Evolutionary conservation across 2,888 invertebrate species (phyloP), one percentile per base, ranked within the genome.

Genomic region (Pheosia gnoma): DNA sequence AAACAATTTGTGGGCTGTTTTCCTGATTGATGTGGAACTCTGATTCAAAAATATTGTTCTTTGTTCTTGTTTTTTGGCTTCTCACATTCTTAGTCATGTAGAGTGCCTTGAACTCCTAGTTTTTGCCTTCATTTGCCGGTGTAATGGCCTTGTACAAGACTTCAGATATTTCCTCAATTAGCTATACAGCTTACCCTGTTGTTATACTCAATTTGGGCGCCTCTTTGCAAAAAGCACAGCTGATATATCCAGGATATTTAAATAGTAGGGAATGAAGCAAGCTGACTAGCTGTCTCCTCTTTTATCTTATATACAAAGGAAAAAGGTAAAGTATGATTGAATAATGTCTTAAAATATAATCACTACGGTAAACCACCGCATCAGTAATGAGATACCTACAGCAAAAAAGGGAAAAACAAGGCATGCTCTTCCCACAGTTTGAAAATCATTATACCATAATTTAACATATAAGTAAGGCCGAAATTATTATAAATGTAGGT

Each of bases 151-250:
- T 89, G 85, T 82, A 79, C 77, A 72, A 79, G 78, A 74, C 81
- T 86, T 81, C 70, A 73, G 75, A 81, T 84, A 85, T 87, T 91
- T 91, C 90, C 90, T 87, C 87, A 89, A 89, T 90, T 89, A 89
- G 81, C 75, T 65, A 82, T 82, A 79, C 70, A 11, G 71, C 65
- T 67, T 70, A 79, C 76, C 70, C 72, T 77, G 70, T 68, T 61
- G 70, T 72, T 77, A 70, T 53, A 49, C 36, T 43, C 36, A 60
- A 66, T 68, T 60, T 67, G 58, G 67, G 49, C 61, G 52, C 59
- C 49, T 47, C 52, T 65, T 69, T 67, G 58, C 65, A 45, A 59
- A 65, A 65, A 59, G 55, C 62, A 61, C 59, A 39, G 47, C 37
- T 58, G 38, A 65, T 56, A 38, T 25, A 13, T 41, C 6, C 41